Evolutionary conservation across 2,888 invertebrate genomes (phyloP), one percentile per base, ranked within the genome.

Genomic region (Euzetes globulus): DNA sequence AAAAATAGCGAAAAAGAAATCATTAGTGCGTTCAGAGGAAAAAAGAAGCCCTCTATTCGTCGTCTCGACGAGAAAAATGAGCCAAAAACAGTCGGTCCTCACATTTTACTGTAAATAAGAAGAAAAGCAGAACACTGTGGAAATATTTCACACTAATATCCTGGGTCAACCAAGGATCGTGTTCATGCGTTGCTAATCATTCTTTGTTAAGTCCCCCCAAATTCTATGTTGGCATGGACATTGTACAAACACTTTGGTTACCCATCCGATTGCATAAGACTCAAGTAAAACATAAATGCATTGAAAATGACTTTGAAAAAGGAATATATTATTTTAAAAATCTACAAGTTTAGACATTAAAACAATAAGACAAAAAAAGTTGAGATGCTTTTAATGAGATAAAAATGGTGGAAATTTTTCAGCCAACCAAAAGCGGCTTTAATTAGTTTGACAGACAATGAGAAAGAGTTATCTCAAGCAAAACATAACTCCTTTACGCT

Each of bases 361-460:
- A 55, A 55, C 55, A 55, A 55, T 55, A 22, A 55, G 11, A 41
- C 9, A 52, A 52, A 55, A 22, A 13, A 55, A 50, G 50, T 50
- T 19, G 19, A 55, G 19, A 22, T 22, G 9, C 55, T 25, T 22
- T 55, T 55, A 55, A 22, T 55, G 22, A 13, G 11, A 55, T 22
- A 25, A 55, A 55, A 13, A 55, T 22, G 25, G 25, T 55, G 25
- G 22, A 55, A 25, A 55, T 9, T 55, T 22, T 55, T 55, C 55
- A 55, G 4, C 25, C 22, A 55, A 55, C 55, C 22, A 22, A 55
- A 55, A 55, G 11, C 9, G 5, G 13, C 25, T 55, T 25, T 55
- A 55, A 55, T 55, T 55, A 55, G 55, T 55, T 47, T 55, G 55
- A 22, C 55, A 55, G 25, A 55, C 55, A 55, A 55, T 55, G 55